Conservation (phyloP, 1,140 invertebrate genomes). For the Hycleus cichorii region DNA sequence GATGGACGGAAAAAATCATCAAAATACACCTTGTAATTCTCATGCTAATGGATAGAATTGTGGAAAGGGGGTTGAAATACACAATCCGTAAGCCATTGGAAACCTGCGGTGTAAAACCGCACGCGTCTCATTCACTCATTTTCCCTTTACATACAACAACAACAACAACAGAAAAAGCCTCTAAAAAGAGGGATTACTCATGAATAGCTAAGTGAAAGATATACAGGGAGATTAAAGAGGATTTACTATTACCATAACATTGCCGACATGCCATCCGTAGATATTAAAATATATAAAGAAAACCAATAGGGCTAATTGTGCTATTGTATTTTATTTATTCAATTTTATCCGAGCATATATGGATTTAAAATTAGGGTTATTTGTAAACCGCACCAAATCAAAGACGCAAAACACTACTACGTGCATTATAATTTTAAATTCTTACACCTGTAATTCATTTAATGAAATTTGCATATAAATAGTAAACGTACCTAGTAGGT, state of each 20-base stretch:
- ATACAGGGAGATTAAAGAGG: slow-evolving; percentile 28
- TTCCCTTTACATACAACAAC: background rate
- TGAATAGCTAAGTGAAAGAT: slow-evolving; percentile 34
- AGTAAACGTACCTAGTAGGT: too few species aligned
- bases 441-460: too few species aligned
- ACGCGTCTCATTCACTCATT: slow-evolving; percentile 21
- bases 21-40: slow-evolving; percentile 18
- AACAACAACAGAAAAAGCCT: background rate
- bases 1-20: too few species aligned
- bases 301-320: too few species aligned
- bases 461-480: too few species aligned
- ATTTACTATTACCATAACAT: slow-evolving; percentile 28
- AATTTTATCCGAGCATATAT: too few species aligned
- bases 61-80: slow-evolving; percentile 1
- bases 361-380: too few species aligned
- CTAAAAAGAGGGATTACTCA: slow-evolving; percentile 29
- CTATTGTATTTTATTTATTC: too few species aligned
- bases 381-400: too few species aligned
- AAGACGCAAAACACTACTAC: too few species aligned
- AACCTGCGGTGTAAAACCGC: slow-evolving; percentile 19
- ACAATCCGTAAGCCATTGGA: slow-evolving; percentile 5
- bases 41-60: slow-evolving; percentile 20
- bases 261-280: background rate
- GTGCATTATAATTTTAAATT: too few species aligned
- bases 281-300: too few species aligned